Base-by-base conservation (phyloP, 2,113 vertebrate species). In the Tragelaphus buxtoni region DNA sequence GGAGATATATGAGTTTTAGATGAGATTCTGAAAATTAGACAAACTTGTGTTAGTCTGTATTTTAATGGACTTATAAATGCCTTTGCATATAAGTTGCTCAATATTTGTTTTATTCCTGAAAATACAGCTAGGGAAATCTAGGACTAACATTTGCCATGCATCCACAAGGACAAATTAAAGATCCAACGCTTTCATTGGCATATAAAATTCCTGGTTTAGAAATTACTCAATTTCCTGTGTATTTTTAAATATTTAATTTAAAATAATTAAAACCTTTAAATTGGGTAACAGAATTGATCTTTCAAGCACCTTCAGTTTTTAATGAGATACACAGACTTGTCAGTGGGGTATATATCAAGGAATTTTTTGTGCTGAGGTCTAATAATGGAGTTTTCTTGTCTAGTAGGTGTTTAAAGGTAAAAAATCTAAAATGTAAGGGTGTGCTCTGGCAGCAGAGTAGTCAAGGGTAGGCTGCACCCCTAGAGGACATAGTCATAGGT, bases 1-100 rank as follows among this genome's bases (percentile, higher is more conserved):
- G n/a, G 74, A 97, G 63, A 98, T 94, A 72, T 2, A 83, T 58
- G 85, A 87, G 60, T 7, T 84, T 97, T 92, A 95, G 86, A 92
- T 90, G 88, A 69, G 39, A 96, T 60, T 42, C 26, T 32, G 4
- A 88, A 28, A 92, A 95, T 20, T 24, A 94, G 77, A 88, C 82
- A 26, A 42, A 26, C 11, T 74, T 42, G 39, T 74, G 69, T 74
- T 60, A 74, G n/a, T 7, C 4, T 22, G 55, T 55, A 11, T 89
- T 94, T 49, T 6, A 79, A 76, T 92, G 88, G 90, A 2, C 35
- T 88, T 87, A 35, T 88, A 94, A 95, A 58, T 45, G 49, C 61
- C 9, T 93, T 42, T 79, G 81, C 56, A 72, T 13, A 1, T 79
- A 55, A 56, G 8, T 88, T 28, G 32, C 35, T 12, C 28, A 85